Evolutionary conservation across 1,140 invertebrate species (phyloP).

Genomic region (Ostrea denselamellosa): DNA sequence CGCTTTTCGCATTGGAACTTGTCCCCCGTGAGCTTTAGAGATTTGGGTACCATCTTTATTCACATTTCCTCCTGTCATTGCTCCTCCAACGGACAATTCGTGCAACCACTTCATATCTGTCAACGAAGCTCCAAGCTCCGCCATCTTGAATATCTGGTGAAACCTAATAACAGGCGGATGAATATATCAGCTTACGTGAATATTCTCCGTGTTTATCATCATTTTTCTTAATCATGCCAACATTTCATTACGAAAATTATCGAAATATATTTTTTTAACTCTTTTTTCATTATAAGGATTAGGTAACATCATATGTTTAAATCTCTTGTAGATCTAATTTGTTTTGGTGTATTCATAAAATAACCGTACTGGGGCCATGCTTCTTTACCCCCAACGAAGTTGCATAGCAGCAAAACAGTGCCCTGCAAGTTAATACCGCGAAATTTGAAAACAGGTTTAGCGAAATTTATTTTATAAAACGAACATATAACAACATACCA

Average conservation of each 20-base stretch:
- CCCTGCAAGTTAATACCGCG: conserved; percentile 56
- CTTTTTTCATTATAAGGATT: not conserved
- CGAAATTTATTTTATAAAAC: too few species aligned
- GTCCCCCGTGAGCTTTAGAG: conserved; percentile 64
- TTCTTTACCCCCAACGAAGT: conserved; percentile 68
- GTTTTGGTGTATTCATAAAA: conserved; percentile 47
- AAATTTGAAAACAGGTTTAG: conserved; percentile 35
- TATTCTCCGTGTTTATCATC: not conserved
- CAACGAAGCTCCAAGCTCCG: conserved; percentile 80
- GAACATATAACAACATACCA: too few species aligned
- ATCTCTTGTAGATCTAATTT: conserved; percentile 44
- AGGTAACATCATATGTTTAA: not conserved
- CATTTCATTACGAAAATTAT: not conserved
- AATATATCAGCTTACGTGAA: conserved; percentile 43
- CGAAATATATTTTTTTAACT: not conserved
- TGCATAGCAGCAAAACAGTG: conserved; percentile 69
- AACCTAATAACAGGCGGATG: conserved; percentile 57
- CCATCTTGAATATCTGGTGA: conserved; percentile 74
- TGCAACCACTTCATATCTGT: conserved; percentile 83
- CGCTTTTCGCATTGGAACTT: conserved; percentile 72
- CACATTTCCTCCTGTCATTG: conserved; percentile 70
- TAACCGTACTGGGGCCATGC: conserved; percentile 55
- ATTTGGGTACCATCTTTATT: conserved; percentile 63
- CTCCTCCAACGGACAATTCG: conserved; percentile 78
- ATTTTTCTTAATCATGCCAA: not conserved